Percentiles rank a stretch among this genome's conserved stretches.
These are phyloP conservation scores for Ruditapes philippinarum DNA, from an alignment of 1,140 invertebrate species.

Conservation along the genomic window DNA sequence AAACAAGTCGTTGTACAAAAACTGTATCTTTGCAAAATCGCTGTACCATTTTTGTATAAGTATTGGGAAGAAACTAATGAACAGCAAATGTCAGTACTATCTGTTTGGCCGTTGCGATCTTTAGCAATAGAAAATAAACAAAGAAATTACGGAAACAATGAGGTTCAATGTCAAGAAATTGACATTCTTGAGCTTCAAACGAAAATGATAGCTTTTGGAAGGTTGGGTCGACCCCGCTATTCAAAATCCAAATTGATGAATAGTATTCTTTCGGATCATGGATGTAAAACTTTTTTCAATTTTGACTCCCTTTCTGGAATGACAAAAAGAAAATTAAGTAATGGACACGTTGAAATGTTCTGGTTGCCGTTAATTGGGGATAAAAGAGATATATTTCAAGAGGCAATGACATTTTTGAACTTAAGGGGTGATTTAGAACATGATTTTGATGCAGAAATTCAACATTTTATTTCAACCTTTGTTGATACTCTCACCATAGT, in stretches of 20 bases:
- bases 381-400: background rate
- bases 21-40: constrained; percentile 22
- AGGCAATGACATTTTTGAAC: background rate
- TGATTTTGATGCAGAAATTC: background rate
- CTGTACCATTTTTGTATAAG: background rate
- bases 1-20: too few species aligned
- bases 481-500: background rate
- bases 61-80: background rate
- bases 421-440: background rate
- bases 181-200: background rate
- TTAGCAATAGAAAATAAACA: background rate
- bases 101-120: background rate
- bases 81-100: background rate
- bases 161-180: background rate
- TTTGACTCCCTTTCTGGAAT: background rate
- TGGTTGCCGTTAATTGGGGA: background rate
- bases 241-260: background rate
- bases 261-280: background rate
- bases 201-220: background rate
- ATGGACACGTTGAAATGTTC: background rate
- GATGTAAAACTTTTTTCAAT: background rate
- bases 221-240: background rate
- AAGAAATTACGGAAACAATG: too few species aligned
- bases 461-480: background rate
- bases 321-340: background rate